phyloP scores from a whole-genome alignment of 2,797 vertebrate species.

The Microctenopoma steveboyesi region DNA sequence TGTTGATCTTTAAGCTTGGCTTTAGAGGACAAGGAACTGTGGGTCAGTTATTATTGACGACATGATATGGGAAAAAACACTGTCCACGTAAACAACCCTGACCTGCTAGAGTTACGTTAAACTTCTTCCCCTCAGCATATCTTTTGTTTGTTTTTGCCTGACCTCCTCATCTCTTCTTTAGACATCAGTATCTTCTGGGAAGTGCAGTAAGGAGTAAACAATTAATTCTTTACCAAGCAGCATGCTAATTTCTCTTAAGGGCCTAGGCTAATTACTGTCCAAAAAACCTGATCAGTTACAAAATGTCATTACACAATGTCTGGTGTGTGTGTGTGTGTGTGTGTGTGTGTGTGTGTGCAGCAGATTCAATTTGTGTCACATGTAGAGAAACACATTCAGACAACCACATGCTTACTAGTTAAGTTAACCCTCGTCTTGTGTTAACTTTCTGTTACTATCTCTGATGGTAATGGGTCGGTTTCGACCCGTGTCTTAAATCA shows the following conservation, averaged over 20 bases:
- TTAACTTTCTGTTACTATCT: no score
- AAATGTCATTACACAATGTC: constrained; percentile 29
- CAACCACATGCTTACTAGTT: constrained; percentile 26
- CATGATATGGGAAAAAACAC: not conserved
- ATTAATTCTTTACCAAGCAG: constrained; percentile 27
- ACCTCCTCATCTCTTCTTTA: constrained; percentile 1
- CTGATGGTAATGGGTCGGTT: no score
- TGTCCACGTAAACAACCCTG: not conserved
- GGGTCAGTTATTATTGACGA: constrained; percentile 35
- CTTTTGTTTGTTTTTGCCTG: constrained; percentile 10
- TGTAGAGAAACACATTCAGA: constrained; percentile 13
- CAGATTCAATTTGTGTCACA: constrained; percentile 20
- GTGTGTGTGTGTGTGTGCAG: no score
- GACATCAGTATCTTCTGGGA: constrained; percentile 10
- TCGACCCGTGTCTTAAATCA: no score
- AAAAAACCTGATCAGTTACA: constrained; percentile 30
- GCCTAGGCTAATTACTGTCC: constrained; percentile 39
- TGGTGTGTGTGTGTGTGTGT: not conserved
- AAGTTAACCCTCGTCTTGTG: constrained; percentile 6
- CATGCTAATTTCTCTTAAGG: constrained; percentile 41
- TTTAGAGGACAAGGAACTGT: constrained; percentile 54
- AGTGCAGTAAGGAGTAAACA: not conserved
- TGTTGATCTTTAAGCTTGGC: constrained; percentile 37
- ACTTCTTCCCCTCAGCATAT: not conserved
- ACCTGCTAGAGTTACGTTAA: constrained; percentile 1